Base-by-base conservation (phyloP, 2,888 invertebrate species). In the Melipona beecheii region DNA sequence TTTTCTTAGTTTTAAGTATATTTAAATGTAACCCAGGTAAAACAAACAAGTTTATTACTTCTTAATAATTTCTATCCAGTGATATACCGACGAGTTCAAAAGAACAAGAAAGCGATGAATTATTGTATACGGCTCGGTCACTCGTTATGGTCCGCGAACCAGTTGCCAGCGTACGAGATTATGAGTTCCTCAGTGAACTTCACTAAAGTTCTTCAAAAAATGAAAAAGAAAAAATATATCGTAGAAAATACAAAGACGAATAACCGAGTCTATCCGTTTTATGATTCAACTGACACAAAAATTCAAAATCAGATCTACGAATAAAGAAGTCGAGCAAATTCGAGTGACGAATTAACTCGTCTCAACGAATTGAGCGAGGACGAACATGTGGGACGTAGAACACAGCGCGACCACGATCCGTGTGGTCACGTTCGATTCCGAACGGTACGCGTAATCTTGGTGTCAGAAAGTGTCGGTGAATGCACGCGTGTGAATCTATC, bases 401-500 rank as follows among this genome's bases (percentile, higher is more conserved):
- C 64, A 74, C 60, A 78, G 36, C 31, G 74, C 82, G 77, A 58
- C 76, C 74, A 52, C 64, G 24, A 36, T 49, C 24, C 58, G 75
- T 71, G 80, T 69, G 70, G 17, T 54, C 21, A 60, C 27, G 60
- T 17, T 43, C 60, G 24, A 27, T 17, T 19, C 9, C 24, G 19
- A 27, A 24, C 24, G 24, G 60, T 27, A 9, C 24, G 60, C 24
- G 17, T 17, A 60, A 24, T 4, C 24, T 24, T 60, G 24, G 9
- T 27, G 60, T 27, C 60, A 27, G 17, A n/a, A 58, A 17, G 74
- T 21, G 58, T 75, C 77, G 60, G 66, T 52, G 60, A 52, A 75
- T 80, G 71, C 70, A 60, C 75, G 78, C 72, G 75, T 60, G 78
- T 60, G 60, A 19, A 64, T 64, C 62, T 21, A 64, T 60, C 60